Conservation (phyloP, 2,797 vertebrate species). For the Lacerta bilineata region DNA sequence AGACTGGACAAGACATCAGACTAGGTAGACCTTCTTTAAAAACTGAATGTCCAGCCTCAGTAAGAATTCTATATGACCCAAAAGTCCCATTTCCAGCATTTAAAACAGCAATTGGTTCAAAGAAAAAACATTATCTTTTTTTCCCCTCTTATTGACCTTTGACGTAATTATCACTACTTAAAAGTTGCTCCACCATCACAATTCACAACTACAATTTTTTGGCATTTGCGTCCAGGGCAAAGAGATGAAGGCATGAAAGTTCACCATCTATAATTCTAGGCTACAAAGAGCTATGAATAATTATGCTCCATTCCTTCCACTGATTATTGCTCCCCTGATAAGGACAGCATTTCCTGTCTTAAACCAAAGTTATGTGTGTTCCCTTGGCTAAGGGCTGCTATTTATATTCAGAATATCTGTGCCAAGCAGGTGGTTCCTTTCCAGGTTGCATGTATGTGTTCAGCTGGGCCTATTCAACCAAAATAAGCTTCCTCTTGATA, state of each 20-base stretch:
- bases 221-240: not conserved
- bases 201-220: not conserved
- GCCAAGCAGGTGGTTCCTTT: slow-evolving; percentile 29
- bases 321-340: slow-evolving; percentile 1
- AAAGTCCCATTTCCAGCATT: not conserved
- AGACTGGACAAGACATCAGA: not conserved
- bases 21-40: not conserved
- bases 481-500: not conserved
- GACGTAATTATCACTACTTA: not conserved
- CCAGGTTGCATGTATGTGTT: not conserved
- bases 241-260: not conserved
- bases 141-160: not conserved
- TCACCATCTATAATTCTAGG: not conserved
- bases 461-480: not conserved
- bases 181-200: not conserved
- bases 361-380: slow-evolving; percentile 17
- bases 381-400: not conserved
- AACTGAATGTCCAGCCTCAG: not conserved
- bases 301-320: not conserved
- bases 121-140: not conserved
- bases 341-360: slow-evolving; percentile 16
- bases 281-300: not conserved
- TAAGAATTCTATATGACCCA: not conserved
- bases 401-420: slow-evolving; percentile 34
- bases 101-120: not conserved